These are phyloP conservation scores for Xestobium rufovillosum DNA, from an alignment of 2,888 invertebrate genomes.

Conservation along the genomic window DNA sequence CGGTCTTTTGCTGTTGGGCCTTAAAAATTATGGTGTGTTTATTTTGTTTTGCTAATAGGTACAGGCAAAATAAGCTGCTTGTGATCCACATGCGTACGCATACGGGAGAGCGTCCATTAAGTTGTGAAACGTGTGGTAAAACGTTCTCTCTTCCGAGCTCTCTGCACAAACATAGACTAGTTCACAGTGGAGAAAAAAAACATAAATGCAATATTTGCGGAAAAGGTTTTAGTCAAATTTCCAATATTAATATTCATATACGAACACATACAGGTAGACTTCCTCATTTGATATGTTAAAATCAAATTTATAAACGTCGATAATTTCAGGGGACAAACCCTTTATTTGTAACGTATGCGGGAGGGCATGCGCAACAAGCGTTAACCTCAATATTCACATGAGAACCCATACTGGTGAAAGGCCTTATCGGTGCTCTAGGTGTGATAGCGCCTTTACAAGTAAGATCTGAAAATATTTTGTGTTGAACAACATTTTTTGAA, in stretches of 20 bases:
- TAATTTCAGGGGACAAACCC: constrained; percentile 33
- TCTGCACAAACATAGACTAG: constrained; percentile 36
- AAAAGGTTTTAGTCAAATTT: constrained; percentile 37
- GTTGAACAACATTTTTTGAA: too few relatives aligned
- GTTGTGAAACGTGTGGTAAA: constrained; percentile 38
- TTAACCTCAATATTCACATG: constrained; percentile 36
- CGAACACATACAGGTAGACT: constrained; percentile 36
- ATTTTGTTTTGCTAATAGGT: constrained; percentile 26
- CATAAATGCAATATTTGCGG: constrained; percentile 37
- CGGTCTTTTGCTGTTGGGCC: neutral
- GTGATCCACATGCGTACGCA: constrained; percentile 38
- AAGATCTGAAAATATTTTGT: constrained; percentile 6
- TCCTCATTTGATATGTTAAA: neutral
- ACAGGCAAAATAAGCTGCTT: constrained; percentile 36
- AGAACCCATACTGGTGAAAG: constrained; percentile 29
- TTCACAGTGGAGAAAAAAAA: constrained; percentile 35
- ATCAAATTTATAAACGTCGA: constrained; percentile 2
- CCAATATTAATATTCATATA: constrained; percentile 37
- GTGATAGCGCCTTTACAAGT: constrained; percentile 6
- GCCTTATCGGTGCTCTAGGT: neutral
- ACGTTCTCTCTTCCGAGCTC: constrained; percentile 39
- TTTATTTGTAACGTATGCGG: constrained; percentile 37
- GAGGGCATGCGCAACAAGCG: constrained; percentile 35
- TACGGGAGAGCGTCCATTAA: constrained; percentile 39
- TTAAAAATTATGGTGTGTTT: constrained; percentile 6